Evolutionary conservation across 2,113 vertebrate genomes (phyloP).

Genomic region (Protomyctophum bolini): DNA sequence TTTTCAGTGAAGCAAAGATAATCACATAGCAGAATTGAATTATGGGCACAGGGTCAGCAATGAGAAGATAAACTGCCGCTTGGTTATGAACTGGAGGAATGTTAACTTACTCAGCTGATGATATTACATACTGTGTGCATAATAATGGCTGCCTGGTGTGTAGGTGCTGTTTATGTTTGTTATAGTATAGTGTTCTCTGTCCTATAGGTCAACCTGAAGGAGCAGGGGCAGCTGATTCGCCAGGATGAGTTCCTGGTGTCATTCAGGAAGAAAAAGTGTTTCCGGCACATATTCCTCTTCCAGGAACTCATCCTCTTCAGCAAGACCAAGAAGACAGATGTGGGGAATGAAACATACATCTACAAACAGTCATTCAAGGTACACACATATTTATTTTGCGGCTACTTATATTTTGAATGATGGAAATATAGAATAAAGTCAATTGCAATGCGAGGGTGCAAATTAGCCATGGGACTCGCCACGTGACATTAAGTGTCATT

Average conservation of each 20-base stretch:
- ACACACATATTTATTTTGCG: neutral
- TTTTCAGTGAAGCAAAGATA: no score
- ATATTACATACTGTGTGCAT: neutral
- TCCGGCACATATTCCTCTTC: conserved; percentile 81
- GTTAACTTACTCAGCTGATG: neutral
- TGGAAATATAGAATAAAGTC: no score
- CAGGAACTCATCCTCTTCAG: conserved; percentile 83
- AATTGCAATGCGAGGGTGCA: no score
- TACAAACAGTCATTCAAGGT: conserved; percentile 86
- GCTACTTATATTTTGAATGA: no score
- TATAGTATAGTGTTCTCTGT: conserved; percentile 7
- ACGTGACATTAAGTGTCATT: no score
- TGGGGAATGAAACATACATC: conserved; percentile 79
- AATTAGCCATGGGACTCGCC: no score
- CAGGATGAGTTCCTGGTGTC: conserved; percentile 80
- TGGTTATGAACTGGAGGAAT: neutral
- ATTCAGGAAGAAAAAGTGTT: conserved; percentile 79
- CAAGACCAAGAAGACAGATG: conserved; percentile 78
- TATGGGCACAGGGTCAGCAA: no score
- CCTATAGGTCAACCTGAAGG: conserved; percentile 81
- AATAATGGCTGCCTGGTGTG: neutral
- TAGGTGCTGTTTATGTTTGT: no score
- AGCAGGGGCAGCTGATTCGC: conserved; percentile 80
- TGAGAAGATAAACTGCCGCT: no score
- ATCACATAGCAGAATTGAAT: no score